Evolutionary conservation across 2,797 vertebrate species (phyloP), one percentile per base, ranked within the genome.

Genomic region (Oryzias dopingdopingensis): DNA sequence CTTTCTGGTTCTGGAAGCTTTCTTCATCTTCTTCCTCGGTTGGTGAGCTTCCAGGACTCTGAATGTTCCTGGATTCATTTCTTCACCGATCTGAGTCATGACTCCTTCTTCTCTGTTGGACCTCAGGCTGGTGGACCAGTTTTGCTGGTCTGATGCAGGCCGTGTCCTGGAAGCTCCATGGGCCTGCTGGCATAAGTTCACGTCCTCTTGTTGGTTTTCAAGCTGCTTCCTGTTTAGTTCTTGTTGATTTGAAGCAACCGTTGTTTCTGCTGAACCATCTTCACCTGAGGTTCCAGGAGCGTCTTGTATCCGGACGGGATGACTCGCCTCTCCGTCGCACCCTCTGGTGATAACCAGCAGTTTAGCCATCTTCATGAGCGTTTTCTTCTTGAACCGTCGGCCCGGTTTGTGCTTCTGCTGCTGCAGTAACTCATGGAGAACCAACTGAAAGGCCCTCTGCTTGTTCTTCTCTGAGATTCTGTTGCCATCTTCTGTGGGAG

Each of bases 321-420:
- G 16, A 32, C 42, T 41, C 16, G 49, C 13, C 10, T 15, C n/a
- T 4, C 16, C 22, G 8, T 41, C 59, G 49, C 41, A 47, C 1
- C 47, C 54, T 14, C 51, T 65, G 18, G 54, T 50, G 5, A 55
- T 51, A 1, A 62, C 54, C 7, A 67, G 51, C 49, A 62, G 63
- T 43, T 54, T 62, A 13, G 64, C 70, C 70, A 72, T 72, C 46
- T 62, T 72, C 46, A 67, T 42, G 17, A 72, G 54, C 2, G 70
- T 67, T 50, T 67, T 67, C 51, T 54, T 72, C 46, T 67, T 72
- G 51, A 26, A 55, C 2, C 47, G 59, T 7, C 63, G 59, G n/a
- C 70, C 70, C 1, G 42, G 14, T 59, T 54, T 72, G 41, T 45
- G 59, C 37, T 55, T 72, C 55, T 67, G 63, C 43, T 62, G 70